Conservation (phyloP, 2,797 vertebrate species). For the Acipenser ruthenus region DNA sequence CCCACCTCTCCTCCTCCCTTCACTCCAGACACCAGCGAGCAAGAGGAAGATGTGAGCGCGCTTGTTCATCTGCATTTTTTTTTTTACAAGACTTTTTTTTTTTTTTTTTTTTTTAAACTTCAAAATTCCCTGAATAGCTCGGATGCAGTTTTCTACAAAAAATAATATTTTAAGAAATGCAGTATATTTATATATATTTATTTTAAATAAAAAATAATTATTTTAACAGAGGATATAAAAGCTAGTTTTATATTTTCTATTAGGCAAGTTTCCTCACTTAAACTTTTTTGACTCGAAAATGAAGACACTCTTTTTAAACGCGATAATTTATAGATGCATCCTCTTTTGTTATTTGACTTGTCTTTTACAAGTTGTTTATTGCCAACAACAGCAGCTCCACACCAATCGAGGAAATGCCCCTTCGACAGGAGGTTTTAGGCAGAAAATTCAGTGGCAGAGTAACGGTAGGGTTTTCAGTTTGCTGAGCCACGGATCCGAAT, state of each 20-base stretch:
- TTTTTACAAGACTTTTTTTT: background rate
- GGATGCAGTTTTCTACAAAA: constrained; percentile 6
- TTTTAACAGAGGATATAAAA: too few relatives aligned
- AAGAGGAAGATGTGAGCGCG: constrained; percentile 51
- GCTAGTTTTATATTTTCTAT: too few relatives aligned
- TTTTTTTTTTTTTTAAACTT: background rate
- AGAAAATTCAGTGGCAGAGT: constrained; percentile 77
- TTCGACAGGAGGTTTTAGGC: constrained; percentile 61
- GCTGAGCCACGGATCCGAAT: constrained; percentile 64
- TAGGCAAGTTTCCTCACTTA: too few relatives aligned
- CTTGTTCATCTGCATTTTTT: constrained; percentile 33
- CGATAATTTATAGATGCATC: constrained; percentile 47
- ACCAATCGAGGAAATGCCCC: constrained; percentile 34
- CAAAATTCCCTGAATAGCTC: background rate
- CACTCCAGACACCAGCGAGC: constrained; percentile 46
- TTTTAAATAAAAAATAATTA: constrained; percentile 26
- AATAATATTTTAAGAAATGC: background rate
- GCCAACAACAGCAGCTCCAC: constrained; percentile 50
- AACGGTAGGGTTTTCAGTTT: constrained; percentile 80
- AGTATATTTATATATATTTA: background rate
- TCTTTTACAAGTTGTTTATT: constrained; percentile 49
- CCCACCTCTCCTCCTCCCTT: constrained; percentile 66
- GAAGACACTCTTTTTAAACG: constrained; percentile 46
- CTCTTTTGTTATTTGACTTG: constrained; percentile 57
- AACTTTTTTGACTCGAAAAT: constrained; percentile 33